Percentiles rank a stretch among this genome's conserved stretches.
phyloP scores from a whole-genome alignment of 2,113 vertebrate species.

The Nyctereutes procyonoides region DNA sequence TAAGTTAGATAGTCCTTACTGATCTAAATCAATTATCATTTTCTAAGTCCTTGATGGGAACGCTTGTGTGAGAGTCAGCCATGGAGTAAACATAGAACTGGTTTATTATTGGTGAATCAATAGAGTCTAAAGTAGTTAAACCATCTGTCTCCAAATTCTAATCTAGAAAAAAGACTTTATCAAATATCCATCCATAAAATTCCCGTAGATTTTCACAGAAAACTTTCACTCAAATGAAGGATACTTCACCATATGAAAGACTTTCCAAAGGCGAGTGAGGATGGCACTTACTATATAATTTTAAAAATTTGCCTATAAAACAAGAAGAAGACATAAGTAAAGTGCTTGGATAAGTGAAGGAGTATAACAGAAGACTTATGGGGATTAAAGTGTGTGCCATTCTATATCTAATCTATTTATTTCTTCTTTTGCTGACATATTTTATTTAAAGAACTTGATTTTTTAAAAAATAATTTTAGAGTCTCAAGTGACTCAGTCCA shows the following conservation, averaged over 20 bases:
- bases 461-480: not conserved
- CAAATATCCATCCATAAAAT: not conserved
- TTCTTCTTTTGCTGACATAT: not conserved
- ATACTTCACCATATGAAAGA: not conserved
- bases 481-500: not conserved
- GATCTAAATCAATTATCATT: slow-evolving; percentile 19
- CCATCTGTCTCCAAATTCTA: not conserved
- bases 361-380: not conserved
- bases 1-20: not conserved
- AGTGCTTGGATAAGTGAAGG: not conserved
- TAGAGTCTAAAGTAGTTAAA: not conserved
- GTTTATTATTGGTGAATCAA: not conserved
- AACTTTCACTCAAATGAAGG: slow-evolving; percentile 1
- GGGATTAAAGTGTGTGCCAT: not conserved
- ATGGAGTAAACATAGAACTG: not conserved
- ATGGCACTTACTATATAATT: not conserved
- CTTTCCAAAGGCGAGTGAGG: not conserved
- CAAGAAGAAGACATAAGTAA: not conserved
- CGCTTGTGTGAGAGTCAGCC: not conserved
- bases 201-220: not conserved
- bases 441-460: slow-evolving; percentile 18
- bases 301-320: not conserved
- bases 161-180: not conserved
- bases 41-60: not conserved
- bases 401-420: not conserved